Percentiles rank a stretch among this genome's conserved stretches.
Conservation (phyloP, 2,888 invertebrate genomes). For the Scaptomyza tumidula region DNA sequence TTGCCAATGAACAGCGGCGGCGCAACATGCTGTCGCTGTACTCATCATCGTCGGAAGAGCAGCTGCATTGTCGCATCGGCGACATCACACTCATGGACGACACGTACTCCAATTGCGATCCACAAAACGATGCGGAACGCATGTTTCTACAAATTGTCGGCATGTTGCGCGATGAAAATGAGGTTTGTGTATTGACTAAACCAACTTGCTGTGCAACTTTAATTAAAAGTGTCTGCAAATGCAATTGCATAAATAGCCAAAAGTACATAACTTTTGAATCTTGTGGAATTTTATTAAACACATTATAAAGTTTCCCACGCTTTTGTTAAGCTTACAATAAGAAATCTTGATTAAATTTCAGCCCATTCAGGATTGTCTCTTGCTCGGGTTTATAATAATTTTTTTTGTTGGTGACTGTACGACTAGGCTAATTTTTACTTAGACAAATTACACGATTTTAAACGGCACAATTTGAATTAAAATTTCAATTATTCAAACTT, state of each 20-base stretch:
- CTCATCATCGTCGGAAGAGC: slow-evolving; percentile 78
- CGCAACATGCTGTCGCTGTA: slow-evolving; percentile 66
- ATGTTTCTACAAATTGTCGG: slow-evolving; percentile 85
- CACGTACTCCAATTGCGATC: slow-evolving; percentile 83
- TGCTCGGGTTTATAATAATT: too few relatives aligned
- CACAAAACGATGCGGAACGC: slow-evolving; percentile 84
- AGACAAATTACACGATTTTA: slow-evolving; percentile 13
- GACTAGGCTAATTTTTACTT: not conserved
- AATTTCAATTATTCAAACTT: slow-evolving; percentile 24
- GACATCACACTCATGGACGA: slow-evolving; percentile 84
- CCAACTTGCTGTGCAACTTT: slow-evolving; percentile 5
- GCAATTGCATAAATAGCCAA: not conserved
- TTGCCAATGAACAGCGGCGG: slow-evolving; percentile 45
- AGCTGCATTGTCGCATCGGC: slow-evolving; percentile 78
- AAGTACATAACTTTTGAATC: slow-evolving; percentile 16
- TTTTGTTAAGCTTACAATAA: slow-evolving; percentile 12
- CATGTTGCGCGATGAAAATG: slow-evolving; percentile 84
- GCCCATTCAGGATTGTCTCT: slow-evolving; percentile 30
- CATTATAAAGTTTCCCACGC: slow-evolving; percentile 18
- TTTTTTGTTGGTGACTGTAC: too few relatives aligned
- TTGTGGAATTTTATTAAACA: slow-evolving; percentile 31
- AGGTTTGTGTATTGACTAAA: slow-evolving; percentile 80
- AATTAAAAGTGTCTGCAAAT: not conserved
- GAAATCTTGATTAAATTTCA: slow-evolving; percentile 46
- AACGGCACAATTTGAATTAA: slow-evolving; percentile 37